phyloP scores from a whole-genome alignment of 2,888 invertebrate genomes.

The Dascillus cervinus region DNA sequence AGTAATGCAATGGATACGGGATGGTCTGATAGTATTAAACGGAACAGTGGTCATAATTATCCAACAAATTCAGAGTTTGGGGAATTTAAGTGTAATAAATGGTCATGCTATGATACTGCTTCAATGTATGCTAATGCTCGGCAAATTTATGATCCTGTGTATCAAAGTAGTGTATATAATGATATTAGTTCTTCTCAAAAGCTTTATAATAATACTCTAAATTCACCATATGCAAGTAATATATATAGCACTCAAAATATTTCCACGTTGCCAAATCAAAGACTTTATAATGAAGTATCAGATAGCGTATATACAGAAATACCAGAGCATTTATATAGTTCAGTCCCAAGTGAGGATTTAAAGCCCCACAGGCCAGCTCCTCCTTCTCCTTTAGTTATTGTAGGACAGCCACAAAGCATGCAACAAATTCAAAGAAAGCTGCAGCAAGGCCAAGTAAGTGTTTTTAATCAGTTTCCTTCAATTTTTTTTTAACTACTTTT shows the following conservation, averaged over 20 bases:
- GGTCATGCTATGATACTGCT: conserved; percentile 14
- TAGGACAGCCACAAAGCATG: conserved; percentile 38
- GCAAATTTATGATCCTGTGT: background rate
- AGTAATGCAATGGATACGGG: conserved; percentile 10
- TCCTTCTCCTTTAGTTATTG: conserved; percentile 31
- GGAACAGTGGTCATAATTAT: conserved; percentile 6
- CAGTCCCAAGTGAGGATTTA: conserved; percentile 33
- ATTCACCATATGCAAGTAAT: conserved; percentile 12
- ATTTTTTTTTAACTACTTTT: background rate
- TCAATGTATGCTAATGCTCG: conserved; percentile 2
- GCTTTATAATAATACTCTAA: conserved; percentile 13
- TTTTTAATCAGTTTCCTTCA: background rate
- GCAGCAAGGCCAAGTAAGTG: conserved; percentile 36
- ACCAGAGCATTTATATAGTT: conserved; percentile 38
- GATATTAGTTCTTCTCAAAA: conserved; percentile 2
- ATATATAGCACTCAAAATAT: too few relatives aligned
- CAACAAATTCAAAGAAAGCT: conserved; percentile 41
- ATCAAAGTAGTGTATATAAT: conserved; percentile 2
- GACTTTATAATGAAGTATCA: conserved; percentile 28
- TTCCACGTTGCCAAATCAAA: conserved; percentile 18
- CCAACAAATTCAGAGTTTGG: conserved; percentile 27
- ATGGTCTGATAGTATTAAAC: conserved; percentile 5
- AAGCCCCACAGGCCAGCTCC: conserved; percentile 42
- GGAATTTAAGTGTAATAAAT: conserved; percentile 30
- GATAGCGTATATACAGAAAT: conserved; percentile 37